These are phyloP conservation scores for Dissostichus mawsoni DNA, from an alignment of 2,113 vertebrate genomes.

Conservation along the genomic window DNA sequence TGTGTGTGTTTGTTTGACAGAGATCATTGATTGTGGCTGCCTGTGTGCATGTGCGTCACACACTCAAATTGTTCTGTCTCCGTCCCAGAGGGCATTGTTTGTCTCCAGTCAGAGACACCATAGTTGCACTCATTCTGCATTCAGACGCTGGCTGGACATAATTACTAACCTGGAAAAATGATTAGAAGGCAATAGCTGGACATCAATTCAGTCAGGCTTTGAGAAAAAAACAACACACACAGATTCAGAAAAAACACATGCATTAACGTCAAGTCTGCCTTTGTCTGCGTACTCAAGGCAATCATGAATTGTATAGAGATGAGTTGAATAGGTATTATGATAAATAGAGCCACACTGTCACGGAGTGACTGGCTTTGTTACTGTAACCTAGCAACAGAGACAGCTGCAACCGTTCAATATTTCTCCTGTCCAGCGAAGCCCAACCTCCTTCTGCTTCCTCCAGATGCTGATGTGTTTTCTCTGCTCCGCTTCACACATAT, in stretches of 20 bases:
- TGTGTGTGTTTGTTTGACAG: constrained; percentile 6
- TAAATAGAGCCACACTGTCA: constrained; percentile 49
- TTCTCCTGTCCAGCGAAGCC: constrained; percentile 40
- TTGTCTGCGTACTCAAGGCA: neutral
- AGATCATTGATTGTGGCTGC: neutral
- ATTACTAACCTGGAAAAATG: constrained; percentile 31
- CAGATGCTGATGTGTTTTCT: neutral
- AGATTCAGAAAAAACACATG: neutral
- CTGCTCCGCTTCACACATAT: constrained; percentile 25
- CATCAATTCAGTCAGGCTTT: neutral
- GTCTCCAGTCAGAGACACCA: constrained; percentile 4
- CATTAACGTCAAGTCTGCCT: neutral
- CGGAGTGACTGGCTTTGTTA: constrained; percentile 63
- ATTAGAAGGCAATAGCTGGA: constrained; percentile 58
- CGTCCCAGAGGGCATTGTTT: constrained; percentile 15
- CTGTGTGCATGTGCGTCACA: constrained; percentile 9
- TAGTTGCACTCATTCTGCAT: constrained; percentile 42
- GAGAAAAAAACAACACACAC: constrained; percentile 13
- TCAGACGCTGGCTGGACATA: constrained; percentile 40
- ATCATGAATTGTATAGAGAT: constrained; percentile 20
- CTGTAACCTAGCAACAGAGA: constrained; percentile 85
- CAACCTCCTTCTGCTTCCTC: constrained; percentile 39
- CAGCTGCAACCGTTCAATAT: constrained; percentile 54
- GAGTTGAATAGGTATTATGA: constrained; percentile 41
- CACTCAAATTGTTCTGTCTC: neutral